Percentiles rank a stretch among this genome's conserved stretches.
Evolutionary conservation across 2,113 vertebrate species (phyloP).

Genomic region (Astur gentilis): DNA sequence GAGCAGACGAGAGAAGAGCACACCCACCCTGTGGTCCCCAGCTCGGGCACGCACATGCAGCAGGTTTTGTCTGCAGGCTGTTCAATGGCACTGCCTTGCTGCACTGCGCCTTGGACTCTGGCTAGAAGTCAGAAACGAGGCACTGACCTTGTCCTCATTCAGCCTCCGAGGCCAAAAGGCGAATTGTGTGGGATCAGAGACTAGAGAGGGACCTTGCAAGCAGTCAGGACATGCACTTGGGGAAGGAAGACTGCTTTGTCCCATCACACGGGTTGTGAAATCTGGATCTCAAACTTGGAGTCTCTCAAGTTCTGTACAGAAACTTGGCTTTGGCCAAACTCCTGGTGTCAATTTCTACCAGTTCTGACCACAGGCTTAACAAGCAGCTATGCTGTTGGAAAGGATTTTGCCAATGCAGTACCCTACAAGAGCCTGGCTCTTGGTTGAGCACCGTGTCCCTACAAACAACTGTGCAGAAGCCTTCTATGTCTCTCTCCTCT

Average conservation of each 20-base stretch:
- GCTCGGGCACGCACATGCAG: rapidly evolving
- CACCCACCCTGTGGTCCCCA: background rate
- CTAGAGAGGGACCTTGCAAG: background rate
- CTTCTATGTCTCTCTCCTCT: constrained; percentile 57
- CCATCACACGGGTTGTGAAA: background rate
- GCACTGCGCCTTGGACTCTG: background rate
- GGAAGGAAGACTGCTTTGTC: background rate
- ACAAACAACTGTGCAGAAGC: background rate
- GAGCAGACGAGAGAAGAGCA: background rate
- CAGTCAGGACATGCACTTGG: rapidly evolving
- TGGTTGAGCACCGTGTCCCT: background rate
- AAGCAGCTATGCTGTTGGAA: background rate
- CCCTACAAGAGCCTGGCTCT: background rate
- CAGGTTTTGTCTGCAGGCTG: background rate
- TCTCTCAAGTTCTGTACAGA: background rate
- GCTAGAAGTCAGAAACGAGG: background rate
- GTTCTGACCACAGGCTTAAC: background rate
- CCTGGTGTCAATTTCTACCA: background rate
- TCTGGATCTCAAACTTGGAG: background rate
- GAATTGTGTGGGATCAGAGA: background rate
- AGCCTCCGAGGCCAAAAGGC: background rate
- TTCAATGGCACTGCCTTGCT: background rate
- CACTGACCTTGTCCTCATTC: background rate
- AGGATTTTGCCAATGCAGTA: background rate
- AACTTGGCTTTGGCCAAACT: background rate